Conservation (phyloP, 1,140 invertebrate species). For the Pararge aegeria region DNA sequence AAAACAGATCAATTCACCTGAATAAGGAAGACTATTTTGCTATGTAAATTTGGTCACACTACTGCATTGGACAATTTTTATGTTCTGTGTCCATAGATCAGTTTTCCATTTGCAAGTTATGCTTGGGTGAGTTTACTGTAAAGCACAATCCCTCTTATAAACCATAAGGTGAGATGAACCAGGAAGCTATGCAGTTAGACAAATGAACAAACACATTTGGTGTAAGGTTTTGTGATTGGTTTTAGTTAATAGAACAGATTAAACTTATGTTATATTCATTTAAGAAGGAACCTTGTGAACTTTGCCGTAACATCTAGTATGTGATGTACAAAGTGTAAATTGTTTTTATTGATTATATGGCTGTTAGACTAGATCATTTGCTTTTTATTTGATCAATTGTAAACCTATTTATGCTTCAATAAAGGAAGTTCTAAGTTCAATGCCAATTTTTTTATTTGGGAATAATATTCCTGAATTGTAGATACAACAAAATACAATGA, state of each 20-base stretch:
- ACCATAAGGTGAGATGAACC: too few species aligned
- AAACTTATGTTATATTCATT: constrained; percentile 45
- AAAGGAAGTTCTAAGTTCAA: constrained; percentile 20
- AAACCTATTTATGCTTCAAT: constrained; percentile 20
- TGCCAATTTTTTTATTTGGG: constrained; percentile 9
- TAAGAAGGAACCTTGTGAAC: constrained; percentile 43
- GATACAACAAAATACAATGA: too few species aligned
- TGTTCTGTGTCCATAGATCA: too few species aligned
- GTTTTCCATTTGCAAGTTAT: too few species aligned
- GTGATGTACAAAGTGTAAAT: constrained; percentile 71
- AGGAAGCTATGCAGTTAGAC: background rate
- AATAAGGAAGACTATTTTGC: too few species aligned
- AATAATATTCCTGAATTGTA: background rate
- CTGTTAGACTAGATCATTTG: constrained; percentile 73
- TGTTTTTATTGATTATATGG: constrained; percentile 74
- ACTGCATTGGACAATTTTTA: too few species aligned
- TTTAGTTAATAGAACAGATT: constrained; percentile 54
- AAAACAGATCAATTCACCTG: too few species aligned
- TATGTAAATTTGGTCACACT: too few species aligned
- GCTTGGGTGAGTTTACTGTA: too few species aligned
- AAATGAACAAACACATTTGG: constrained; percentile 25
- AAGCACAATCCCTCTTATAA: too few species aligned
- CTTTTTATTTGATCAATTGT: constrained; percentile 58
- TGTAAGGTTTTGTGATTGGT: constrained; percentile 47
- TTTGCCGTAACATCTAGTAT: constrained; percentile 39